Conservation (phyloP, 1,140 invertebrate species). For the Caerostris darwini region DNA sequence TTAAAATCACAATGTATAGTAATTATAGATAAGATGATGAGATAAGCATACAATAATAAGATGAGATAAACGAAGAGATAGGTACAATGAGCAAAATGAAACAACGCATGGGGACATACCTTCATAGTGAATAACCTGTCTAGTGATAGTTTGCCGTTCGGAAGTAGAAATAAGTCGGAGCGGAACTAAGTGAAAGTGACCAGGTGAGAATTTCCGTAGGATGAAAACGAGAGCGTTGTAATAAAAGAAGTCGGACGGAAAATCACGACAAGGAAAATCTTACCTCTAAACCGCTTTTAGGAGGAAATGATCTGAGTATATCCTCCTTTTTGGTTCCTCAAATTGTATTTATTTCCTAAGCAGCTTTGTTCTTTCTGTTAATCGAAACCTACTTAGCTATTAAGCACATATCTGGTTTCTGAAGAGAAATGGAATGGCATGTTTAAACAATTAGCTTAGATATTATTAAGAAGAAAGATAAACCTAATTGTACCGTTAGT, state of each 20-base stretch:
- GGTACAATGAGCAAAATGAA: not conserved
- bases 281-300: conserved; percentile 41
- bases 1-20: too few species aligned
- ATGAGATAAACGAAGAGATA: too few species aligned
- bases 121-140: not conserved
- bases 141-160: not conserved
- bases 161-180: not conserved
- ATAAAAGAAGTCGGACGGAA: conserved; percentile 37
- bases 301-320: conserved; percentile 46
- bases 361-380: conserved; percentile 11
- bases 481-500: too few species aligned
- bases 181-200: conserved; percentile 58
- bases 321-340: conserved; percentile 44
- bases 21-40: too few species aligned
- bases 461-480: too few species aligned
- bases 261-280: conserved; percentile 55
- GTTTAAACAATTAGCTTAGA: not conserved
- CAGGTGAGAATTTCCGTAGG: not conserved
- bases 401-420: not conserved
- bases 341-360: not conserved
- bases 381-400: conserved; percentile 32
- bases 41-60: too few species aligned
- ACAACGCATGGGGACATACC: not conserved
- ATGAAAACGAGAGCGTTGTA: conserved; percentile 46
- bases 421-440: not conserved